Evolutionary conservation across 2,797 vertebrate species (phyloP), one percentile per base, ranked within the genome.

Genomic region (Enteromius radiatus): DNA sequence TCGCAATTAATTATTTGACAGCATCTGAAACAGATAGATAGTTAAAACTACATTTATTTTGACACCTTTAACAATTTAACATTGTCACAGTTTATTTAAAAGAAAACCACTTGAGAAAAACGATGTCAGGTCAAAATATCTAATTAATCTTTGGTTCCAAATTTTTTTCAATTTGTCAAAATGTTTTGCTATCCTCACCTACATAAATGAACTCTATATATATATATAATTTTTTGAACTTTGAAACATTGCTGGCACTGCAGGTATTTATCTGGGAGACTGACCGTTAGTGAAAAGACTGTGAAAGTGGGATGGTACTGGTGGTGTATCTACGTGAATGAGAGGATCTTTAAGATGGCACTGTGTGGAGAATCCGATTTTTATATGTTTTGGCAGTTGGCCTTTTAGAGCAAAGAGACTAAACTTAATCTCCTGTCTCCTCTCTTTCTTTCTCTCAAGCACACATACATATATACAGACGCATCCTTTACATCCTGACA

Each of bases 311-410:
- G 79, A 78, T 81, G 67, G 33, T 77, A 77, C 84, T 56, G 74
- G 65, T 43, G 45, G 65, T 41, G 43, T 69, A 82, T 82, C 84
- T 69, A 84, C 11, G 47, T 83, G 84, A 83, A 86, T 87, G 38
- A 78, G 68, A 73, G 67, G 61, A 74, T 73, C 26, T 82, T 76
- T 65, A 64, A 82, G 75, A 78, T 67, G 76, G 49, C 70, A 82
- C 77, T 85, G 80, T 83, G 80, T 82, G 80, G 80, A 85, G 84
- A 85, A 85, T 82, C 68, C 28, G 84, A 79, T 74, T 82, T 82
- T 83, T 75, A 85, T 74, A 63, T 49, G 76, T 43, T 79, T 47
- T 82, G 80, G 69, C 80, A 82, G 84, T 82, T 84, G 83, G 69
- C 80, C 79, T 75, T 82, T 76, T 38, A 59, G 71, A 75, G 77